These are phyloP conservation scores for Anarhynchus alexandrinus DNA, from an alignment of 2,113 vertebrate genomes.

Conservation along the genomic window DNA sequence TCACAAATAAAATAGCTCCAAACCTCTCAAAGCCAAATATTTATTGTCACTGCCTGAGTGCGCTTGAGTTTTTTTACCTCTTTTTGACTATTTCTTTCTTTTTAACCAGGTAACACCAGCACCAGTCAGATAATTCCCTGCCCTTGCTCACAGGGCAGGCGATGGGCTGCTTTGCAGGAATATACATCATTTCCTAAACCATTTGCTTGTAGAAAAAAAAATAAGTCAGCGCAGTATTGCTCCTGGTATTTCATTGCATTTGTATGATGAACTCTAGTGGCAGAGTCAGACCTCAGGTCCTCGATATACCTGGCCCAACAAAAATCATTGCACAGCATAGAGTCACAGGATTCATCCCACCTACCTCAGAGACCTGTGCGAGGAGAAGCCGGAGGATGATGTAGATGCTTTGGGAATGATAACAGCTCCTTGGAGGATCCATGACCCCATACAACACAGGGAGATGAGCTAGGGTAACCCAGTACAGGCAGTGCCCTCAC, in stretches of 20 bases:
- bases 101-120: not conserved
- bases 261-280: not conserved
- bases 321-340: not conserved
- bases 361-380: fast-evolving
- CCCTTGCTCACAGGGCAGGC: not conserved
- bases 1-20: not conserved
- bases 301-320: not conserved
- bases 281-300: not conserved
- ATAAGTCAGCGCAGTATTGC: not conserved
- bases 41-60: not conserved
- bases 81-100: not conserved
- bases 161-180: not conserved
- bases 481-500: not conserved
- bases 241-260: not conserved
- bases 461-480: not conserved
- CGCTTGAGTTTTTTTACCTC: fast-evolving
- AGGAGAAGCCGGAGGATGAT: not conserved
- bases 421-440: not conserved
- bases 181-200: fast-evolving
- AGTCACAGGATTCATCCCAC: not conserved
- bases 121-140: not conserved
- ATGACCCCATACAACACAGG: fast-evolving
- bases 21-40: not conserved
- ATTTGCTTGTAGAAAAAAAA: not conserved
- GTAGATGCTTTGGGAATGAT: fast-evolving